Evolutionary conservation across 2,113 vertebrate genomes (phyloP).

Genomic region (Sturnus vulgaris): DNA sequence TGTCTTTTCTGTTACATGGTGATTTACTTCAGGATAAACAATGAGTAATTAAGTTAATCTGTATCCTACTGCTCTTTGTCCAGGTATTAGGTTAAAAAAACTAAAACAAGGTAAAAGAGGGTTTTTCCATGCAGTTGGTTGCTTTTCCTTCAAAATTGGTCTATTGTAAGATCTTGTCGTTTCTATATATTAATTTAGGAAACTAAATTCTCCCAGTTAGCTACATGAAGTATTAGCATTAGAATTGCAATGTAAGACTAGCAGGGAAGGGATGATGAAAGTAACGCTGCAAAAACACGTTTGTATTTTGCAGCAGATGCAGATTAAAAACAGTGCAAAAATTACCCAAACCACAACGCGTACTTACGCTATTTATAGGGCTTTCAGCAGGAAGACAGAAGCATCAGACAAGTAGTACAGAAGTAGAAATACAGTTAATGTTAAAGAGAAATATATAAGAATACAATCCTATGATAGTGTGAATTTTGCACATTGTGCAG

Average conservation of each 20-base stretch:
- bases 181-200: background rate
- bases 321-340: background rate
- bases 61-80: background rate
- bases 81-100: background rate
- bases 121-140: rapidly evolving
- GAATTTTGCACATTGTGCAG: background rate
- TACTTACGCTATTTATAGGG: background rate
- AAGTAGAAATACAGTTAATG: background rate
- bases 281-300: background rate
- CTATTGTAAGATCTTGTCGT: rapidly evolving
- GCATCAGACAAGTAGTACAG: background rate
- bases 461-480: no score
- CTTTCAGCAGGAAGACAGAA: background rate
- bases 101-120: background rate
- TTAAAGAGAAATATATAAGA: background rate
- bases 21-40: background rate
- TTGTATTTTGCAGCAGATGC: background rate
- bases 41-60: background rate
- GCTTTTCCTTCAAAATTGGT: background rate
- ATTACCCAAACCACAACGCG: background rate
- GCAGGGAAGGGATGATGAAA: background rate
- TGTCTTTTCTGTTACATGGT: background rate
- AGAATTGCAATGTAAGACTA: background rate
- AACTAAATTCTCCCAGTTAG: background rate
- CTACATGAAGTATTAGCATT: background rate